Evolutionary conservation across 2,113 vertebrate genomes (phyloP).

Genomic region (Mionectes macconnelli): DNA sequence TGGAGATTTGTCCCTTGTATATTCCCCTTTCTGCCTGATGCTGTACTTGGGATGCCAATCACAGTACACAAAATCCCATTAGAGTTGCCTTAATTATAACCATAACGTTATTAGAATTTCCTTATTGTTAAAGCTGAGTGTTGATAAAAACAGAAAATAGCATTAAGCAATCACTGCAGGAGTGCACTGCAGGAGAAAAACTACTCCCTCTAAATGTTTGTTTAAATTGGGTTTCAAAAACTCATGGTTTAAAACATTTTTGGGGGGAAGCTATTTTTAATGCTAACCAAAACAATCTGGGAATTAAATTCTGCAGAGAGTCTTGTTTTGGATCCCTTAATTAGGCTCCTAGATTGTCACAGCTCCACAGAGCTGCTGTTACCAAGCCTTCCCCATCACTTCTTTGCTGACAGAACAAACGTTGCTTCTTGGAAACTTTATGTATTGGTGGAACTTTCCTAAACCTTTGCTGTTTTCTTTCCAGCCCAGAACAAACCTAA

Average conservation of each 20-base stretch:
- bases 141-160: not conserved
- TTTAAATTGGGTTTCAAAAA: not conserved
- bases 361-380: not conserved
- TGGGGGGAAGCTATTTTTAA: not conserved
- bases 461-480: not conserved
- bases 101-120: not conserved
- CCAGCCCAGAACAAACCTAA: not conserved
- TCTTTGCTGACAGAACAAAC: not conserved
- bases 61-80: constrained; percentile 42
- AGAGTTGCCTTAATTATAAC: constrained; percentile 41
- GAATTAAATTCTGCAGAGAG: not conserved
- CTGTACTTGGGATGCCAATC: constrained; percentile 37
- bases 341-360: not conserved
- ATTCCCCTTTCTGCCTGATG: not conserved
- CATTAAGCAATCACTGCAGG: not conserved
- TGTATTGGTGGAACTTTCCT: not conserved
- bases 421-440: not conserved
- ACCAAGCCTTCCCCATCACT: not conserved
- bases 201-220: not conserved
- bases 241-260: not conserved
- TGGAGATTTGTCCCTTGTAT: not conserved
- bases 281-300: not conserved
- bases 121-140: not conserved
- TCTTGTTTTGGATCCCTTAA: not conserved
- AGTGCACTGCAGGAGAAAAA: not conserved